Conservation (phyloP, 2,888 invertebrate species). For the Tuberolachnus salignus region DNA sequence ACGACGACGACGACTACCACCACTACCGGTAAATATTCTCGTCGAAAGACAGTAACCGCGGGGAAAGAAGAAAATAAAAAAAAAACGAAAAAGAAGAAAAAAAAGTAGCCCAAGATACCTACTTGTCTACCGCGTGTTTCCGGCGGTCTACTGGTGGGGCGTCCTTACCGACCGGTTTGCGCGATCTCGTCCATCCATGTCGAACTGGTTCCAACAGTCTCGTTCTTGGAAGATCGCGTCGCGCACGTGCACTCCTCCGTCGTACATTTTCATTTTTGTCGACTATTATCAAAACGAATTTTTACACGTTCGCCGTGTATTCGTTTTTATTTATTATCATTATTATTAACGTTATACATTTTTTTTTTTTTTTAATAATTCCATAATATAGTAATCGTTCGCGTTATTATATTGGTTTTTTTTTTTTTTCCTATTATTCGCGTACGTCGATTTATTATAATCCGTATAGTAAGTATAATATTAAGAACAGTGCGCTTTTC, state of each 20-base stretch:
- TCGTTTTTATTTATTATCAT: neutral
- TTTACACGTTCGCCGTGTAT: neutral
- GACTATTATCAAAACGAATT: neutral
- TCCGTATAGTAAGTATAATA: no score
- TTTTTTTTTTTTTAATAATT: neutral
- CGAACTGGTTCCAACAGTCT: constrained; percentile 48
- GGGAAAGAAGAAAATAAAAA: no score
- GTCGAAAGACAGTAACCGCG: neutral
- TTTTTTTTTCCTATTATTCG: no score
- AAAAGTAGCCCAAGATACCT: constrained; percentile 48
- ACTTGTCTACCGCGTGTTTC: constrained; percentile 11
- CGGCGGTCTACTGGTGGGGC: constrained; percentile 41
- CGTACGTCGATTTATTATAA: no score
- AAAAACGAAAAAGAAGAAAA: neutral
- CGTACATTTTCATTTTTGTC: neutral
- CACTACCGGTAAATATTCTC: constrained; percentile 15
- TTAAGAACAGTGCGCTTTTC: no score
- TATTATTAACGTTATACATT: neutral
- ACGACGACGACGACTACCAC: no score
- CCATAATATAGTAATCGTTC: no score
- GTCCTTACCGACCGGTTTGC: constrained; percentile 40
- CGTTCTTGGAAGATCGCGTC: constrained; percentile 38
- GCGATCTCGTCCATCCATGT: constrained; percentile 38
- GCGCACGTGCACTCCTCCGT: constrained; percentile 17
- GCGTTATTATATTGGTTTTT: neutral